A percentile compares a stretch with the other conserved stretches of the same genome.
These are phyloP conservation scores for Sylvia borin DNA, from an alignment of 2,797 vertebrate species.

Conservation along the genomic window DNA sequence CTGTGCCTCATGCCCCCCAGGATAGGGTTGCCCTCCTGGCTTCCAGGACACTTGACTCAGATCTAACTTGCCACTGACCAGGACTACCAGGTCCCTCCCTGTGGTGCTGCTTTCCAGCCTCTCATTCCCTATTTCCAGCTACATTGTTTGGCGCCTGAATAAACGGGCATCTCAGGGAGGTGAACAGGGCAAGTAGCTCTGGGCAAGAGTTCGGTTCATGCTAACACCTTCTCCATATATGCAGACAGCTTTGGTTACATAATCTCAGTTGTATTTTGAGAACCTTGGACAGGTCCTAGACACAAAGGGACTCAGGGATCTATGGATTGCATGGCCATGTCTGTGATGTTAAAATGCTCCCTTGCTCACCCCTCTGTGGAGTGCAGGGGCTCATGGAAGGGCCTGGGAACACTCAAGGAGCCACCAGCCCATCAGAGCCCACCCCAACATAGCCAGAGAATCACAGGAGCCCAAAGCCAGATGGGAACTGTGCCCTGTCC, in stretches of 20 bases:
- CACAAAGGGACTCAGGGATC: neutral
- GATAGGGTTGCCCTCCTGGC: neutral
- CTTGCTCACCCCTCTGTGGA: neutral
- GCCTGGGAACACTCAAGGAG: neutral
- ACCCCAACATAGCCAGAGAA: neutral
- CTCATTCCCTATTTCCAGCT: neutral
- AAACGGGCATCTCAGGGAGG: neutral
- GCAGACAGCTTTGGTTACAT: neutral
- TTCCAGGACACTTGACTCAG: neutral
- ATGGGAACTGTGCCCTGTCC: neutral
- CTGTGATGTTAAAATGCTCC: neutral
- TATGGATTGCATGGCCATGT: accelerated
- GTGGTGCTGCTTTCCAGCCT: neutral
- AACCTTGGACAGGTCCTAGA: neutral
- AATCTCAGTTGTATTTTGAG: neutral
- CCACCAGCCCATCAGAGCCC: no score
- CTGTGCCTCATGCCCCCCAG: neutral
- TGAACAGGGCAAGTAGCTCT: neutral
- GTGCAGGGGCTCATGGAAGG: neutral
- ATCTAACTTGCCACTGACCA: accelerated
- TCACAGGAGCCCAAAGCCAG: neutral
- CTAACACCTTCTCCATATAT: neutral
- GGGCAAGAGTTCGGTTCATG: neutral
- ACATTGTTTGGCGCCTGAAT: neutral
- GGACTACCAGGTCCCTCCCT: neutral